Evolutionary conservation across 2,797 vertebrate species (phyloP).

Genomic region (Helicolenus hilgendorfi): DNA sequence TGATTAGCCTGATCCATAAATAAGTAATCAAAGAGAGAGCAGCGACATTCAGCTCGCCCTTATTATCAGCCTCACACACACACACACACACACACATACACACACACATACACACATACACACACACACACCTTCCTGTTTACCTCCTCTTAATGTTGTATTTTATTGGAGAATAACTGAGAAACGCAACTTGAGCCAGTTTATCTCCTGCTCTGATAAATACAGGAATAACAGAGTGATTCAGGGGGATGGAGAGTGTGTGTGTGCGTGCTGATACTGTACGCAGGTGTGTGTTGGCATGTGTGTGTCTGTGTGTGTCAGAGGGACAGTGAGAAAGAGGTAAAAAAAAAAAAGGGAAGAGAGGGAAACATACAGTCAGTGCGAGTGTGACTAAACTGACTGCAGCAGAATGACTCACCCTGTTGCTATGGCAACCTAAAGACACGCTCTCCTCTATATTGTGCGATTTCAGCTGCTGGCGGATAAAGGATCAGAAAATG

Average conservation of each 20-base stretch:
- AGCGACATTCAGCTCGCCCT: constrained; percentile 62
- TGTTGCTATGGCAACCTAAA: constrained; percentile 89
- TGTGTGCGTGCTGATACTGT: neutral
- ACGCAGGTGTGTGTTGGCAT: neutral
- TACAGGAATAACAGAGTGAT: neutral
- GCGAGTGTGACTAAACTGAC: constrained; percentile 89
- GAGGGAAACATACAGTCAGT: constrained; percentile 78
- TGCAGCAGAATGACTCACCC: constrained; percentile 92
- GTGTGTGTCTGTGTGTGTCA: neutral
- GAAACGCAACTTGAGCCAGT: neutral
- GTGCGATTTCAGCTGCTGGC: constrained; percentile 77
- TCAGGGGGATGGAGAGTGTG: neutral
- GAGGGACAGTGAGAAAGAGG: constrained; percentile 24
- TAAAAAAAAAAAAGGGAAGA: neutral
- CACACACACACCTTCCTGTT: neutral
- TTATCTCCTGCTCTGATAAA: neutral
- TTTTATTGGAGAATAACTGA: neutral
- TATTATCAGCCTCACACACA: constrained; percentile 50
- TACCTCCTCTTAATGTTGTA: neutral
- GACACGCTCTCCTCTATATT: constrained; percentile 84
- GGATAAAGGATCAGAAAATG: constrained; percentile 43
- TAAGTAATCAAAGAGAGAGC: constrained; percentile 82
- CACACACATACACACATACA: no score
- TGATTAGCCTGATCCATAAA: constrained; percentile 85
- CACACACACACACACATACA: neutral